Conservation (phyloP, 2,113 vertebrate genomes). For the Caranx melampygus region DNA sequence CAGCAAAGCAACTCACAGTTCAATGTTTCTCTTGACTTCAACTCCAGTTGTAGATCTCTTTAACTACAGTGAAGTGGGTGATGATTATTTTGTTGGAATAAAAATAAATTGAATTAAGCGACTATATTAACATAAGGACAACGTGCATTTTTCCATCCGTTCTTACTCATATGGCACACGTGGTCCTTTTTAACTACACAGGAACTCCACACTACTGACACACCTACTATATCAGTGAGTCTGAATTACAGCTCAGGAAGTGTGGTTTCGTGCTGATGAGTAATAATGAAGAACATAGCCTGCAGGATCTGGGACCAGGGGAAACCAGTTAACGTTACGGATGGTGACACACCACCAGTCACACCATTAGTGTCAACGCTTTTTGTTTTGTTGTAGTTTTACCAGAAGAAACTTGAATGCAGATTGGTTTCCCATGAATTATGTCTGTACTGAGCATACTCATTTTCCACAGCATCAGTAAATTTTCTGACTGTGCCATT, state of each 20-base stretch:
- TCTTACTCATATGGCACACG: not conserved
- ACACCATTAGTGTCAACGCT: not conserved
- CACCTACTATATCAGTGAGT: not conserved
- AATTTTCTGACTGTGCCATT: constrained; percentile 37
- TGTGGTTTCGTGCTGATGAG: constrained; percentile 12
- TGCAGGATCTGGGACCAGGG: not conserved
- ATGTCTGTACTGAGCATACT: constrained; percentile 19
- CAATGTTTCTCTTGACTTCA: not conserved
- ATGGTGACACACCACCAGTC: constrained; percentile 29
- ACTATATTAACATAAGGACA: not conserved
- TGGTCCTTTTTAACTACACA: not conserved
- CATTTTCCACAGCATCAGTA: constrained; percentile 37
- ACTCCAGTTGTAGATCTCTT: constrained; percentile 16
- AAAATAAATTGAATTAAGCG: constrained; percentile 2
- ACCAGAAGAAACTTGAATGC: constrained; percentile 16
- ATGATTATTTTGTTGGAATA: constrained; percentile 10
- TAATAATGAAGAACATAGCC: not conserved
- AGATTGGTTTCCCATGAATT: constrained; percentile 29
- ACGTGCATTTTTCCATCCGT: not conserved
- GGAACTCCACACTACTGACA: not conserved
- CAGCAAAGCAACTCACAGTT: constrained; percentile 20
- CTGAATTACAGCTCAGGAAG: not conserved
- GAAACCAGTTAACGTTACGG: not conserved
- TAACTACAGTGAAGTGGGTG: constrained; percentile 2
- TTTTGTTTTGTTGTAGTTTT: constrained; percentile 23